Conservation (phyloP, 2,113 vertebrate species). For the Ictalurus punctatus region DNA sequence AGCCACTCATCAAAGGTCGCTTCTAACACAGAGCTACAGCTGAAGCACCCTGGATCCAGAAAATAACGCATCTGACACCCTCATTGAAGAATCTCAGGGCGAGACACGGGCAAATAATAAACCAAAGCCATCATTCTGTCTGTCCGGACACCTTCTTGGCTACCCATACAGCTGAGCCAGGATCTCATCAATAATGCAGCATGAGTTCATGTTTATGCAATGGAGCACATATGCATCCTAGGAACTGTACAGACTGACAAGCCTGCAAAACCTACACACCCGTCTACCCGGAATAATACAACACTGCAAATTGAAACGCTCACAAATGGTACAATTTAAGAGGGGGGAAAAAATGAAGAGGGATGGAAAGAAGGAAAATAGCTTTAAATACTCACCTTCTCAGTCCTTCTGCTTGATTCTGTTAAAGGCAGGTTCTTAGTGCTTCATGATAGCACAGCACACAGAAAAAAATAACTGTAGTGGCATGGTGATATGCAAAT, state of each 20-base stretch:
- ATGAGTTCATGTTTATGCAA: slow-evolving; percentile 84
- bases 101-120: slow-evolving; percentile 40
- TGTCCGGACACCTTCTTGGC: slow-evolving; percentile 41
- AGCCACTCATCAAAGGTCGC: slow-evolving; percentile 32
- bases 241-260: slow-evolving; percentile 56
- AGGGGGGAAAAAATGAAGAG: slow-evolving; percentile 54
- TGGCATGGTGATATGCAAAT: slow-evolving; percentile 91
- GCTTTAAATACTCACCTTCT: slow-evolving; percentile 80
- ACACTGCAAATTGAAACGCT: slow-evolving; percentile 16
- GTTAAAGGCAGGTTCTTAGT: slow-evolving; percentile 81
- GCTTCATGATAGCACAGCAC: slow-evolving; percentile 74
- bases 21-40: slow-evolving; percentile 21
- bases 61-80: slow-evolving; percentile 36
- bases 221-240: slow-evolving; percentile 67
- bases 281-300: slow-evolving; percentile 25
- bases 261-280: slow-evolving; percentile 11
- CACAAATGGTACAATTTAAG: slow-evolving; percentile 38
- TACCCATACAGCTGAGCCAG: slow-evolving; percentile 47
- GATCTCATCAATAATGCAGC: slow-evolving; percentile 89
- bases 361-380: slow-evolving; percentile 49
- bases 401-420: slow-evolving; percentile 75
- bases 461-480: slow-evolving; percentile 85
- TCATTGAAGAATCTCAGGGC: slow-evolving; percentile 37
- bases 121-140: slow-evolving; percentile 42
- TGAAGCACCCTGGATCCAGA: neutral